Base-by-base conservation (phyloP, 92 coral and sea anemone genomes). In the Heteractis magnifica region DNA sequence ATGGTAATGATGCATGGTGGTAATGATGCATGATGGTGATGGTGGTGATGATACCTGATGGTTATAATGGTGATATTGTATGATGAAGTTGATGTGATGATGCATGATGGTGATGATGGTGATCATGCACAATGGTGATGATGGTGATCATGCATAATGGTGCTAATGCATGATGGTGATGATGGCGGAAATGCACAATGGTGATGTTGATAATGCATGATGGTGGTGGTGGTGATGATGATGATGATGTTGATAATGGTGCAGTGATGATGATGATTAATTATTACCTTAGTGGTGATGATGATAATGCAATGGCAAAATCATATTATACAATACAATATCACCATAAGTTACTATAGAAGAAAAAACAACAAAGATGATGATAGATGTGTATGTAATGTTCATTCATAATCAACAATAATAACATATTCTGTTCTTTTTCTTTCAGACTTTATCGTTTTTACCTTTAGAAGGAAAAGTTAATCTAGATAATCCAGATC, bases 401-500 rank as follows among this genome's bases (percentile, higher is more conserved):
- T 34, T 34, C 44, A 34, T 34, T 34, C 44, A 34, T 34, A 2
- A 34, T 34, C 44, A 34, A 58, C 4, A 58, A 12, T 56, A 10
- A 10, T 58, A 11, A 58, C n/a, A 58, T 19, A 55, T 23, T 55
- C 12, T 58, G 23, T 56, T 75, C 18, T 10, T 79, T 75, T 52
- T 44, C 6, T 51, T 51, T 73, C 52, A 91, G 95, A 83, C 85
- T 51, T 84, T 95, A 83, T 85, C 94, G 81, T 93, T 93, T 88
- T 87, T 95, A 84, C 98, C 98, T 26, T 86, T 93, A 60, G 88
- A 92, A 76, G 98, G 98, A 34, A 85, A 75, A 56, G 98, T 95
- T 11, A 88, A 92, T 80, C 89, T 95, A 34, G 79, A 86, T 26
- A 90, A 88, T 59, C 98, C 98, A 65, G 96, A 92, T 65, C 88